Base-by-base conservation (phyloP, 2,888 invertebrate species). In the Limulus polyphemus region DNA sequence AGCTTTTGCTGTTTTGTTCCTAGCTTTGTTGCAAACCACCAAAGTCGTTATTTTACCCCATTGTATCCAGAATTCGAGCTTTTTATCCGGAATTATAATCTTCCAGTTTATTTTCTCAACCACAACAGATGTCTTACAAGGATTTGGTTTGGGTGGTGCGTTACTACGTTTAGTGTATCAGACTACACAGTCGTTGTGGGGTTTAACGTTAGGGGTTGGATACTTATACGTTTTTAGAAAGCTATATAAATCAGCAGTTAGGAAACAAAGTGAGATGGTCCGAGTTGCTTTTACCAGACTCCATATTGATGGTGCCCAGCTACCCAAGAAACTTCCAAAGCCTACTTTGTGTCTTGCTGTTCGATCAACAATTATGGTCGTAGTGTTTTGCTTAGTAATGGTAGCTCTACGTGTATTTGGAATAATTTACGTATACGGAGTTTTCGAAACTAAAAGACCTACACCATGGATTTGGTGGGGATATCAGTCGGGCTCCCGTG, bases 381-480 rank as follows among this genome's bases (percentile, higher is more conserved):
- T 92, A 0, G 77, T 93, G 70, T 79, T 92, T 47, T 91, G 91
- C 73, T 82, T 92, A 13, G 76, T 92, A 46, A 82, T 90, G 79
- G 90, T 89, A 1, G 84, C 84, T 13, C 81, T 92, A 47, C 91
- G 92, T 74, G 83, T 92, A 46, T 92, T 90, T 74, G 90, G 88
- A 1, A 81, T 87, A 57, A 82, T 86, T 71, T 83, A 82, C 57
- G 83, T 86, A 55, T 72, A 76, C 74, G 67, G 76, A 72, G 67
- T 67, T 0, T 58, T 57, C 9, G 46, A 73, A 1, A 74, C 60
- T 10, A 69, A 69, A 11, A 32, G 3, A 32, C 79, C 80, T 0
- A 76, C 79, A 64, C 78, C 81, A 65, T 94, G 94, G 94, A 80
- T 91, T 7, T 87, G 92, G 80, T 93, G 91, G 90, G 87, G 88